Base-by-base conservation (phyloP, 2,888 invertebrate species). In the Chaetogeoica ovagalla region DNA sequence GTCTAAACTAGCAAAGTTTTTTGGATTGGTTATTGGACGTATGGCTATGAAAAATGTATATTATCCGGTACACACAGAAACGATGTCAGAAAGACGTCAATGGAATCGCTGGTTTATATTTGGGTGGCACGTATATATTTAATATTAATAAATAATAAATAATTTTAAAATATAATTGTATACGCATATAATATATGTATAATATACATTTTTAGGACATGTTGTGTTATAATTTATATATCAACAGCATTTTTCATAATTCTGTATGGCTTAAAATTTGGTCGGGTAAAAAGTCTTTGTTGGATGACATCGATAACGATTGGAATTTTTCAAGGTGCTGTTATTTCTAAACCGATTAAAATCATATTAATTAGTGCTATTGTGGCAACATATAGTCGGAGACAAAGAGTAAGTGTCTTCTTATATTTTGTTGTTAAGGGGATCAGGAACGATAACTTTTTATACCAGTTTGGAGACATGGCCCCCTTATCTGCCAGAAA, bases 191-290 rank as follows among this genome's bases (percentile, higher is more conserved):
- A 21, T 30, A 62, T 63, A 1, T n/a, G n/a, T 30, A 30, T 30
- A 30, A 30, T 30, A 30, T 30, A 30, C 1, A 21, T 13, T 43
- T 43, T 21, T 21, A 79, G 77, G 77, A 19, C 5, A 63, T 55
- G 17, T 62, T 71, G 70, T 19, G 3, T 70, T 39, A 9, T 63
- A 13, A 2, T 71, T 60, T 77, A 62, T 55, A 39, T 52, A 15
- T 1, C 65, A 21, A 21, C 76, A 8, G 62, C 43, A 7, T 82
- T 70, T 62, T 76, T 17, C 23, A 82, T 82, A 8, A 57, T 82
- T 62, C n/a, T 82, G 21, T 82, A 79, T 8, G 82, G 82, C 57
- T 69, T 82, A 30, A 82, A 82, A 70, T 65, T 82, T 65, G 82
- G 82, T 55, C 43, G 59, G 21, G 21, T 76, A 8, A 82, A 82